Evolutionary conservation across 2,888 invertebrate genomes (phyloP), one percentile per base, ranked within the genome.

Genomic region (Drosophila helvetica): DNA sequence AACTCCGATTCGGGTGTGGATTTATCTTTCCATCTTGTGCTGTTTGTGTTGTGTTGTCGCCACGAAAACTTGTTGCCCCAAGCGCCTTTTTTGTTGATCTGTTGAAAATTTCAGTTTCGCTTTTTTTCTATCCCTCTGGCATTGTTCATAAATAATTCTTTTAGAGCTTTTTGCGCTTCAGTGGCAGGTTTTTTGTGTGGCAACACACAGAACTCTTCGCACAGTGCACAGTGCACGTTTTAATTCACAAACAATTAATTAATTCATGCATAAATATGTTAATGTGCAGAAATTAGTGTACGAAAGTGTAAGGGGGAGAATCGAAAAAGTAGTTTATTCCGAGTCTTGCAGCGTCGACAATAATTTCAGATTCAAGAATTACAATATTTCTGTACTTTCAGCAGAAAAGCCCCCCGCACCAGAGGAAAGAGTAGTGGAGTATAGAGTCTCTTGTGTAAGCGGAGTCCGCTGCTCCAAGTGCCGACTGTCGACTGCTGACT

Each of bases 251-350:
- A 86, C 88, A 89, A 76, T 85, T 88, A 88, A 87, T 85, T 85
- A 85, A 85, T 85, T 85, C 85, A 85, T 85, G 89, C 85, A 87
- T 51, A 71, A 78, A 71, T 85, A 69, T 85, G 89, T 85, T 88
- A 85, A 88, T 77, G 54, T 85, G 79, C 87, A 70, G 66, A 85
- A 85, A 88, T 84, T 72, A 67, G 75, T 87, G 85, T 88, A 87
- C 79, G 18, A 47, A n/a, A 54, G 64, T n/a, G 55, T 42, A 55
- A 30, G 33, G 42, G 46, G 8, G 27, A 58, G 58, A 69, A 70
- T 85, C 71, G 66, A 70, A 84, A 80, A 85, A 86, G 82, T 79
- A 88, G 89, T 86, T 85, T 84, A 87, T 68, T 65, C 66, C 30
- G 57, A 60, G 63, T 81, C 81, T 53, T 88, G 85, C 82, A 45